Percentiles rank a stretch among this genome's conserved stretches.
Evolutionary conservation across 2,888 invertebrate genomes (phyloP).

Genomic region (Exocentrus adspersus): DNA sequence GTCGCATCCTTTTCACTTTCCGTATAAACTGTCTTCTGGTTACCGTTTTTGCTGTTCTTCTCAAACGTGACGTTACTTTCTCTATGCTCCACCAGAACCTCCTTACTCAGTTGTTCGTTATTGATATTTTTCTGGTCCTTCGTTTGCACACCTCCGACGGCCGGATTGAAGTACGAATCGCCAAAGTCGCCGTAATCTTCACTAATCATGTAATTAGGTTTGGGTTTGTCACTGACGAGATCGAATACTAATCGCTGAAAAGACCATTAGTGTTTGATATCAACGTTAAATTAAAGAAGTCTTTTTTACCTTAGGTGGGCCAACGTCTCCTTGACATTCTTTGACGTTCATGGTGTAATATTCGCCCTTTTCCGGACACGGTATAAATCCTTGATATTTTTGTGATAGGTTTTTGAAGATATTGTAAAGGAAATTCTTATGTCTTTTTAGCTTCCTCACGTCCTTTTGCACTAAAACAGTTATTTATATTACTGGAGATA

Average conservation of each 20-base stretch:
- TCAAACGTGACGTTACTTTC: background rate
- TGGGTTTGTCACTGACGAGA: conserved; percentile 55
- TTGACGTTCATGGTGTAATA: conserved; percentile 51
- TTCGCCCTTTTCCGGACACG: conserved; percentile 26
- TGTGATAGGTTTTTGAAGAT: conserved; percentile 7
- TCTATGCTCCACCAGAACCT: background rate
- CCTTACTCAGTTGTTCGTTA: conserved; percentile 20
- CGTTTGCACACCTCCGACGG: conserved; percentile 43
- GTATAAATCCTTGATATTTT: background rate
- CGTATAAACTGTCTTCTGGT: conserved; percentile 41
- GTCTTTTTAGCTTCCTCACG: conserved; percentile 1
- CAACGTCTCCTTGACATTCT: conserved; percentile 36
- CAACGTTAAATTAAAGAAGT: background rate
- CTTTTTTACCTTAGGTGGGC: conserved; percentile 42
- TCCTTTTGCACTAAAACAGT: conserved; percentile 2
- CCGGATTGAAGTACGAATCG: background rate
- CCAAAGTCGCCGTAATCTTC: background rate
- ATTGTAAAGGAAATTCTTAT: conserved; percentile 3
- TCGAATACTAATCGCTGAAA: conserved; percentile 60
- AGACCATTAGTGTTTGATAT: conserved; percentile 5
- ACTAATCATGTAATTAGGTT: conserved; percentile 29
- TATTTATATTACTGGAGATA: background rate
- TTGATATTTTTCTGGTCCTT: conserved; percentile 44
- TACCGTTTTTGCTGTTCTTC: conserved; percentile 22
- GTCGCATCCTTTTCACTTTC: conserved; percentile 44